phyloP scores from a whole-genome alignment of 2,888 invertebrate genomes.

The Amblyjoppa fuscipennis region DNA sequence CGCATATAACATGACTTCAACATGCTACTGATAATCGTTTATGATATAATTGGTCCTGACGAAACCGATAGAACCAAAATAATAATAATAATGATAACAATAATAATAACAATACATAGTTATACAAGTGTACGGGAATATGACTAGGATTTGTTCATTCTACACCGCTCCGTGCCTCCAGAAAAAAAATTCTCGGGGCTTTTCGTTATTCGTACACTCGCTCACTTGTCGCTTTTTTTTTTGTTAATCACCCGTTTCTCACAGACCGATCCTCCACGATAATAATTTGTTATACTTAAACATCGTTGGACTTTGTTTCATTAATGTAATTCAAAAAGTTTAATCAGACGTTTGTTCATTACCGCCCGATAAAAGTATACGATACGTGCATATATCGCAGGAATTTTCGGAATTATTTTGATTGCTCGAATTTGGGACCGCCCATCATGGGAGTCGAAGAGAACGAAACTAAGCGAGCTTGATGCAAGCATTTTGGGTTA shows the following conservation, averaged over 20 bases:
- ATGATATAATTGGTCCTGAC: conserved; percentile 80
- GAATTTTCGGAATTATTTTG: neutral
- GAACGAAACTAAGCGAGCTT: conserved; percentile 37
- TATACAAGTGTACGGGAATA: conserved; percentile 30
- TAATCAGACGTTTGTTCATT: conserved; percentile 5
- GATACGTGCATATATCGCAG: conserved; percentile 18
- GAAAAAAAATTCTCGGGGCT: conserved; percentile 20
- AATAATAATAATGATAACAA: conserved; percentile 61
- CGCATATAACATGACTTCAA: conserved; percentile 75
- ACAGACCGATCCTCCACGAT: conserved; percentile 52
- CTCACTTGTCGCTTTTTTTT: conserved; percentile 5
- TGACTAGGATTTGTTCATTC: conserved; percentile 30
- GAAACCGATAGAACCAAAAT: conserved; percentile 76
- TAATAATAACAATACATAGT: conserved; percentile 26
- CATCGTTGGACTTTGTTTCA: neutral
- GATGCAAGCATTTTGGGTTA: conserved; percentile 50
- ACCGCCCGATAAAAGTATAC: conserved; percentile 21
- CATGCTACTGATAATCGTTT: conserved; percentile 77
- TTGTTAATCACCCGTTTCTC: conserved; percentile 7
- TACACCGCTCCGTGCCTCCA: conserved; percentile 5
- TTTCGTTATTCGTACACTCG: conserved; percentile 3
- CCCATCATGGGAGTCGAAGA: neutral
- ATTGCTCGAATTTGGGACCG: conserved; percentile 15
- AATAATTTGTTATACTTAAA: conserved; percentile 17
- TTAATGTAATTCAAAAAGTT: neutral